Base-by-base conservation (phyloP, 92 coral and sea anemone genomes). In the Pocillopora grandis region DNA sequence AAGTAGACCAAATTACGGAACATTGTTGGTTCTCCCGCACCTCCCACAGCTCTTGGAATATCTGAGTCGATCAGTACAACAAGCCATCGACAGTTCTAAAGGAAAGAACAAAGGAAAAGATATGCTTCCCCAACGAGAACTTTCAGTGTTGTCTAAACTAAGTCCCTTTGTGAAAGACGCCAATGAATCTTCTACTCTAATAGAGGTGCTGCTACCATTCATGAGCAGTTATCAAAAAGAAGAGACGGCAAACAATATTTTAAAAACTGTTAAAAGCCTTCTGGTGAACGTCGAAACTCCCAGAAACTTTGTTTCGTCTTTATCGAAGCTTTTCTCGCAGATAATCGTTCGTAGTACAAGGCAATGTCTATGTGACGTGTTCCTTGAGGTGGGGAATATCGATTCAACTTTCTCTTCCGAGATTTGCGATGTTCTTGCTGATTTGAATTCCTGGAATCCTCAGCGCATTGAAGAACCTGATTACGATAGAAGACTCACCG, bases 401-500 rank as follows among this genome's bases (percentile, higher is more conserved):
- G 93, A 92, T 75, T 62, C 92, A 49, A 91, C 82, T 57, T 92
- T 87, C 57, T 80, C 92, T 77, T 76, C 78, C 76, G 33, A 66
- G n/a, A 60, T 73, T 27, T 91, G 88, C 2, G 42, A 77, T 12
- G 62, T 94, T 49, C 88, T 93, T 61, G 82, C 80, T 12, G 86
- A 89, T 48, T 75, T 92, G 62, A 96, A 96, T 75, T 78, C 98
- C 1, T 96, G 99, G 99, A 87, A 89, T 66, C 64, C 77, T 20
- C 94, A 92, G 79, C 95, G 90, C 36, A 75, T 97, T 12, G 99
- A 97, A 21, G 99, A 97, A 52, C 99, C 99, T 12, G 85, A 97
- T 81, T 97, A 92, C 68, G 94, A 79, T 69, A 67, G 65, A 52
- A 87, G 99, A 69, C 82, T 95, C 19, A 66, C 86, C 11, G 94